Conservation (phyloP, 2,888 invertebrate genomes). For the Brachyptera putata region DNA sequence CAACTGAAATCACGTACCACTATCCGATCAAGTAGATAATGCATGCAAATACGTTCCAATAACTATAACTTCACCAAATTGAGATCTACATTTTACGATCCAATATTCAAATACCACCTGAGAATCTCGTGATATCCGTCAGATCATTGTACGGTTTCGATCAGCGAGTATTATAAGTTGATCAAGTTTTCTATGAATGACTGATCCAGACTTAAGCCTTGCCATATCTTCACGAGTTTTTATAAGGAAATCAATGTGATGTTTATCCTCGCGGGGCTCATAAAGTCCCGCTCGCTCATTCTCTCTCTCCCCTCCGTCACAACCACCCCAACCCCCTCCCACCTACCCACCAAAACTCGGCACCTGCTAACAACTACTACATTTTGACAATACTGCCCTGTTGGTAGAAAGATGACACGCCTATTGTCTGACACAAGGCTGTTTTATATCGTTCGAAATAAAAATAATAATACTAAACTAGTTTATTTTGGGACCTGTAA, state of each 20-base stretch:
- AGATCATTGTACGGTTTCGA: too few species aligned
- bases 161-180: conserved; percentile 11
- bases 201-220: conserved; percentile 13
- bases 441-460: conserved; percentile 1
- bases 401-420: neutral
- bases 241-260: conserved; percentile 19
- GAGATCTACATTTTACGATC: too few species aligned
- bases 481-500: too few species aligned
- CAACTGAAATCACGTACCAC: too few species aligned
- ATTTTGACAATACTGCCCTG: neutral
- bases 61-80: too few species aligned
- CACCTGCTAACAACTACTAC: neutral
- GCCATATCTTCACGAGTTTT: conserved; percentile 10
- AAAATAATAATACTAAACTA: too few species aligned
- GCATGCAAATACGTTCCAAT: too few species aligned
- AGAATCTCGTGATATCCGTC: too few species aligned
- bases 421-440: conserved; percentile 18
- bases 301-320: neutral
- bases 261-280: conserved; percentile 16
- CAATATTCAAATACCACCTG: too few species aligned
- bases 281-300: conserved; percentile 11
- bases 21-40: too few species aligned
- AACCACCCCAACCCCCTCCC: neutral
- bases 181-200: conserved; percentile 6
- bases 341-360: neutral